phyloP scores from a whole-genome alignment of 2,888 invertebrate genomes.

The Chymomyza caudatula region DNA sequence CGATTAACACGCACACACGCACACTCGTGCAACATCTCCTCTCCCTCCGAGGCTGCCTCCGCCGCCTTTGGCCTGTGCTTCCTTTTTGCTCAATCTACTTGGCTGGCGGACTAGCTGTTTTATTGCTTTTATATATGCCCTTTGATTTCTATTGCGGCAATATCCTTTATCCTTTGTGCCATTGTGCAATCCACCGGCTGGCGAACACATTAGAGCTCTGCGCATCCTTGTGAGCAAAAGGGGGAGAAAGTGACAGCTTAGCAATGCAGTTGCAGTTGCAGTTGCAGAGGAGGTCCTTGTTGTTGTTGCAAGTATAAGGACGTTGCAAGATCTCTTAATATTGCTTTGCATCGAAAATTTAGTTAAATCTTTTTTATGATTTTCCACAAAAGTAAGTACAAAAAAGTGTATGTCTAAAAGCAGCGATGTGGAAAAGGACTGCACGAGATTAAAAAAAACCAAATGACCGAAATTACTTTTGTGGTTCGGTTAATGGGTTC shows the following conservation, averaged over 20 bases:
- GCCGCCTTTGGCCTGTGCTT: no score
- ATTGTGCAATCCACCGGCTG: conserved; percentile 71
- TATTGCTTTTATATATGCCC: conserved; percentile 63
- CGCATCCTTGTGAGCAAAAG: conserved; percentile 27
- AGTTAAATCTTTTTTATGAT: neutral
- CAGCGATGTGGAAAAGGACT: neutral
- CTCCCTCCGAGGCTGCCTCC: no score
- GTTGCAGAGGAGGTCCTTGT: neutral
- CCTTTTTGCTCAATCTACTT: neutral
- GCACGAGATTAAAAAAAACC: neutral
- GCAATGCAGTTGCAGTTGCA: conserved; percentile 39
- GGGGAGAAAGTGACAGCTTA: neutral
- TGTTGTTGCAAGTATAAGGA: neutral
- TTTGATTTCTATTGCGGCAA: conserved; percentile 72
- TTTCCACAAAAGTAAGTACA: neutral
- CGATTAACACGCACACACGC: conserved; percentile 64
- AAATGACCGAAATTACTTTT: no score
- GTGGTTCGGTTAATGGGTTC: no score
- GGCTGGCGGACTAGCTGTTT: conserved; percentile 18
- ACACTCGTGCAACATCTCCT: no score
- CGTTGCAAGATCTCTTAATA: neutral
- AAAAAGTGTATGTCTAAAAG: no score
- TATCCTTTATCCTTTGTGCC: conserved; percentile 58
- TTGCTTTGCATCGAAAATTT: neutral
- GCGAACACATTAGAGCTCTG: conserved; percentile 61